Conservation (phyloP, 1,140 invertebrate species). For the Diprion similis region DNA sequence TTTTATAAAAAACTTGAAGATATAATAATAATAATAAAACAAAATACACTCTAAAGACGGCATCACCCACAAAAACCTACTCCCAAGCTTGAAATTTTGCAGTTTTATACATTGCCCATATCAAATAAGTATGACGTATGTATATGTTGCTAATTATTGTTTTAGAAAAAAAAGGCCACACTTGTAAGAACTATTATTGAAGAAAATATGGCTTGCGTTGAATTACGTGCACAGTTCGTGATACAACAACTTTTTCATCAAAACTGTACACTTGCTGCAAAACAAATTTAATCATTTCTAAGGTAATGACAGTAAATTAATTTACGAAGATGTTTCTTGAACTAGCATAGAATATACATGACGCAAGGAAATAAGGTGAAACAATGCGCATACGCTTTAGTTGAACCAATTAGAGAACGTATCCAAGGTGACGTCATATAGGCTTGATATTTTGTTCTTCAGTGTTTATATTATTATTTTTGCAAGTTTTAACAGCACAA, state of each 20-base stretch:
- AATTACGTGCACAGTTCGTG: slow-evolving; percentile 70
- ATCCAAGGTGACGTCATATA: too few species aligned
- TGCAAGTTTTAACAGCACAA: too few species aligned
- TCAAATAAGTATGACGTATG: slow-evolving; percentile 19
- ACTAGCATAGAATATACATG: too few species aligned
- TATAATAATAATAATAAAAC: not conserved
- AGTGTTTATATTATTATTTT: too few species aligned
- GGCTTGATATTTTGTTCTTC: too few species aligned
- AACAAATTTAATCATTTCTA: not conserved
- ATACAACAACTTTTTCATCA: slow-evolving; percentile 59
- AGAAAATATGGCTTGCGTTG: slow-evolving; percentile 71
- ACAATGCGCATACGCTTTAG: too few species aligned
- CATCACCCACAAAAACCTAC: too few species aligned
- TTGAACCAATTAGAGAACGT: too few species aligned
- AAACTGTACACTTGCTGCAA: not conserved
- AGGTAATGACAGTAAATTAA: too few species aligned
- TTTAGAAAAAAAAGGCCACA: slow-evolving; percentile 68
- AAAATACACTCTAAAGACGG: not conserved
- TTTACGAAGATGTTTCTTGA: too few species aligned
- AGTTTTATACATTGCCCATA: not conserved
- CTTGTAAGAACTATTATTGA: slow-evolving; percentile 70
- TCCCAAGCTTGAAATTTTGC: not conserved
- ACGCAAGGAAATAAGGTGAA: too few species aligned
- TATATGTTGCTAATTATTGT: slow-evolving; percentile 19
- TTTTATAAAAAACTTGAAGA: too few species aligned